Base-by-base conservation (phyloP, 2,888 invertebrate species). In the Bibio marci region DNA sequence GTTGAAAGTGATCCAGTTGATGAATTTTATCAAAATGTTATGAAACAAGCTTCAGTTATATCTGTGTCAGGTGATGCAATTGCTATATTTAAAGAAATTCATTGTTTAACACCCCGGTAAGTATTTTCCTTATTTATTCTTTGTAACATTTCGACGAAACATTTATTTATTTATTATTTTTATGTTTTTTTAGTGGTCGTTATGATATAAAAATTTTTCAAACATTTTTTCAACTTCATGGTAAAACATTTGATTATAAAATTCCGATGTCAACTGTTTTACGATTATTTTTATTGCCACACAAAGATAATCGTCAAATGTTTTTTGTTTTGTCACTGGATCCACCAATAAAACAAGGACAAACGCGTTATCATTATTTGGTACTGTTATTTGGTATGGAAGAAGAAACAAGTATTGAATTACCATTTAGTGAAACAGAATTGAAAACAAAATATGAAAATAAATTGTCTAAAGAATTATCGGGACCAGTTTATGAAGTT, bases 171-270 rank as follows among this genome's bases (percentile, higher is more conserved):
- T 36, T 35, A 19, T 22, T 26, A 14, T 18, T 35, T 34, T 31
- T 25, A 22, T 34, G 12, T 27, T 19, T 22, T 38, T 43, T 5
- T 22, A 42, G 41, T 45, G 62, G 62, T 66, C 82, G 91, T 37
- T 92, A 92, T 55, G 91, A 91, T 53, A 85, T 92, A 54, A 91
- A 90, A 65, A 74, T 92, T 42, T 92, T 83, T 56, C 80, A 82
- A 37, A 71, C 83, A 1, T 90, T 90, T 59, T 78, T 92, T 50
- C 88, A 91, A 63, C 72, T 92, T 43, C 91, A 91, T 55, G 92
- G 92, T 53, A 99, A 98, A 72, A 97, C 98, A 0, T 98, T 95
- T 56, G 98, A 98, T 66, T 99, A 98, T 69, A 98, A 99, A 66
- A 97, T 98, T 50, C 95, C 97, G 0, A 87, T 92, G 77, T 87